Evolutionary conservation across 2,113 vertebrate genomes (phyloP).

Genomic region (Verasper variegatus): DNA sequence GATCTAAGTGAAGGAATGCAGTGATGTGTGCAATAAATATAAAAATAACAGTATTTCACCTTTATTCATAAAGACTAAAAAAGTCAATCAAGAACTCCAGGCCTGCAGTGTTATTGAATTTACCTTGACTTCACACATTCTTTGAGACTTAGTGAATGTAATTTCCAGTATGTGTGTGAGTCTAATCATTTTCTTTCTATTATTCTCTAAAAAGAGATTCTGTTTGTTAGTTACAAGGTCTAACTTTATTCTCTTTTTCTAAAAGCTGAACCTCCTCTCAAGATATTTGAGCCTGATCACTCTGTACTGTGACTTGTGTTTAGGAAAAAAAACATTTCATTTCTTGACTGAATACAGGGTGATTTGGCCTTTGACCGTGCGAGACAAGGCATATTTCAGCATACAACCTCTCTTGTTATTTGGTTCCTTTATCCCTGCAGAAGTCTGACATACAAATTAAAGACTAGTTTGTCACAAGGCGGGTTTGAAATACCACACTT

Average conservation of each 20-base stretch:
- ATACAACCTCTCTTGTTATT: constrained; percentile 52
- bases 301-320: constrained; percentile 1
- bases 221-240: constrained; percentile 41
- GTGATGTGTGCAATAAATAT: background rate
- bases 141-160: constrained; percentile 17
- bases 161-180: constrained; percentile 7
- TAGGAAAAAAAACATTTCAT: constrained; percentile 43
- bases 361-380: constrained; percentile 57
- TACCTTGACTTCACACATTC: constrained; percentile 18
- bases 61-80: background rate
- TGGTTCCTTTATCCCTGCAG: constrained; percentile 50
- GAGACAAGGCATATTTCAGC: constrained; percentile 46
- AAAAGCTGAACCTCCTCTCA: background rate
- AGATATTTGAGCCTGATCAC: constrained; percentile 43
- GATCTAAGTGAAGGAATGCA: constrained; percentile 23
- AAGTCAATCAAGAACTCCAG: background rate
- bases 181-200: background rate
- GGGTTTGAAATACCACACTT: constrained; percentile 71
- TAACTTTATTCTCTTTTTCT: constrained; percentile 9
- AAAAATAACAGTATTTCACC: background rate
- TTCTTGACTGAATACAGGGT: constrained; percentile 46
- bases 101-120: constrained; percentile 14
- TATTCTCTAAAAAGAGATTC: constrained; percentile 11
- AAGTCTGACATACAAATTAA: constrained; percentile 61
- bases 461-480: constrained; percentile 58